phyloP scores from a whole-genome alignment of 92 coral and sea anemone genomes.

The Zoanthus sociatus region DNA sequence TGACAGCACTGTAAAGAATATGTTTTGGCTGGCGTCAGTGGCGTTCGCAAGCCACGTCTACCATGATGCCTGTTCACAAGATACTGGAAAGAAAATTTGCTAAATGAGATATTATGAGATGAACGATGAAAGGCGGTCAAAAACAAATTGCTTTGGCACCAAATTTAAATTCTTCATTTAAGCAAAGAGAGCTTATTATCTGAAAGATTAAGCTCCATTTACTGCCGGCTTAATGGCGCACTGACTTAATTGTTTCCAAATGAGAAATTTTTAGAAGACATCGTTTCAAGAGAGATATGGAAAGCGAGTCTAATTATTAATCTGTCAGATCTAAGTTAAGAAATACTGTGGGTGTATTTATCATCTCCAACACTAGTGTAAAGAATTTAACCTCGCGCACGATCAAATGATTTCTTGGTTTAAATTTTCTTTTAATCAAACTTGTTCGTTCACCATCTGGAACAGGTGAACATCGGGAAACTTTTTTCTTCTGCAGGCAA shows the following conservation, averaged over 20 bases:
- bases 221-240: conserved; percentile 70
- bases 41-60: conserved; percentile 25
- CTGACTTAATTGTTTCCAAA: conserved; percentile 79
- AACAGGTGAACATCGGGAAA: conserved; percentile 62
- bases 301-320: conserved; percentile 87
- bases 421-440: conserved; percentile 64
- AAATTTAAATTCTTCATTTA: not conserved
- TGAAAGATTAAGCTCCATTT: conserved; percentile 1
- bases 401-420: conserved; percentile 48
- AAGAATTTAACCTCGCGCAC: conserved; percentile 74
- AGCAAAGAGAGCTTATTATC: not conserved
- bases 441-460: conserved; percentile 58
- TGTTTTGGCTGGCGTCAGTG: conserved; percentile 39
- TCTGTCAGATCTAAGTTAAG: conserved; percentile 70
- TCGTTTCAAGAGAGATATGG: conserved; percentile 76
- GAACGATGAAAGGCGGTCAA: conserved; percentile 43
- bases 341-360: conserved; percentile 85
- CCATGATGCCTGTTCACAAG: conserved; percentile 44
- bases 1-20: conserved; percentile 47
- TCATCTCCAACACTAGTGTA: conserved; percentile 76
- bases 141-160: not conserved
- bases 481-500: conserved; percentile 59
- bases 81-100: conserved; percentile 38
- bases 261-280: conserved; percentile 54
- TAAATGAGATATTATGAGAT: conserved; percentile 38